Conservation (phyloP, 2,888 invertebrate genomes). For the Acronicta leporina region DNA sequence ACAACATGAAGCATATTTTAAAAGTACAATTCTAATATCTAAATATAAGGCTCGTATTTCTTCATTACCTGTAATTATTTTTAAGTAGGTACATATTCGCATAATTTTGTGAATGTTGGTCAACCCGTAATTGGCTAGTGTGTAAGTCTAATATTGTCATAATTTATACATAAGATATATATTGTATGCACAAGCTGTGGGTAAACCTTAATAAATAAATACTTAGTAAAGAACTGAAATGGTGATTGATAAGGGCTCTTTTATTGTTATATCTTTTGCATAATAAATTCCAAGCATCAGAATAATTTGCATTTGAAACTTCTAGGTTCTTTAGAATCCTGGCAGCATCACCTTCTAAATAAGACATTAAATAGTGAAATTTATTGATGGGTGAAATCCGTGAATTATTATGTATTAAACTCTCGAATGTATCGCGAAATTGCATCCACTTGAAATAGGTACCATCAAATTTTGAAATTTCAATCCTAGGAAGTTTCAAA, state of each 20-base stretch:
- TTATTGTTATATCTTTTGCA: slow-evolving; percentile 22
- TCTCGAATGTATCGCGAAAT: slow-evolving; percentile 45
- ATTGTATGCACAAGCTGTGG: no score
- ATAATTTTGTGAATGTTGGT: no score
- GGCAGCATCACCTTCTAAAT: slow-evolving; percentile 47
- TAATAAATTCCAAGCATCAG: slow-evolving; percentile 10
- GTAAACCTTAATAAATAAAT: slow-evolving; percentile 33
- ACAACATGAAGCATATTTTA: no score
- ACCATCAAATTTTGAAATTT: slow-evolving; percentile 53
- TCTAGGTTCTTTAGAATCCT: slow-evolving; percentile 43
- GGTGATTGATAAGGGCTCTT: slow-evolving; percentile 29
- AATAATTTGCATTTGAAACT: slow-evolving; percentile 26
- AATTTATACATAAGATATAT: no score
- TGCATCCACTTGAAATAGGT: slow-evolving; percentile 51
- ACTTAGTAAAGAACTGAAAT: slow-evolving; percentile 41
- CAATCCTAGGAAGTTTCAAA: slow-evolving; percentile 47
- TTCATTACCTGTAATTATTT: no score
- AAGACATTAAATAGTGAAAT: slow-evolving; percentile 26
- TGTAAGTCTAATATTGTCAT: no score
- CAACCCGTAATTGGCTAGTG: no score
- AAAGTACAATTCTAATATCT: no score
- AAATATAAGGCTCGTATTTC: no score
- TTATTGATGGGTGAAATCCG: slow-evolving; percentile 40
- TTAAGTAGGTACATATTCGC: no score
- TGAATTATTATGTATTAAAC: slow-evolving; percentile 50